Base-by-base conservation (phyloP, 2,888 invertebrate genomes). In the Lottia gigantea region DNA sequence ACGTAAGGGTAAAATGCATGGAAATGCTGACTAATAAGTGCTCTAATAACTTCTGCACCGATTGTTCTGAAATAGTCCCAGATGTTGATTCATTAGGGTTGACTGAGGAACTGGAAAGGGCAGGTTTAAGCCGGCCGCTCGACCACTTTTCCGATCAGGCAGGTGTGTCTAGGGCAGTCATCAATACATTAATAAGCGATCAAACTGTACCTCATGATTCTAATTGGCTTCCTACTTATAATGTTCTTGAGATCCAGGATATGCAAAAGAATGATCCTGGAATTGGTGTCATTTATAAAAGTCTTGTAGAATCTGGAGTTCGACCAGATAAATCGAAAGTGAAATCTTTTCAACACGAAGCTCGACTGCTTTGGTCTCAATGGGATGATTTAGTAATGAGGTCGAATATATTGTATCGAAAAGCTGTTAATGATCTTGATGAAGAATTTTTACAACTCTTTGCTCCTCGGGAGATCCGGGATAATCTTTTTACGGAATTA, bases 141-240 rank as follows among this genome's bases (percentile, higher is more conserved):
- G n/a, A n/a, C n/a, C n/a, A n/a, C n/a, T n/a, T n/a, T n/a, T n/a
- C n/a, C n/a, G n/a, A n/a, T n/a, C n/a, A n/a, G n/a, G 31, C 31
- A 31, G 31, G 6, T 6, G 2, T 6, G 6, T 31, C 31, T 6
- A 31, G 31, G 6, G 6, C 6, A 31, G 31, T 31, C 31, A 6
- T 31, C 31, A 31, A 31, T 31, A 31, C 31, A 6, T 31, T 31
- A 19, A 55, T 55, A 19, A 49, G 15, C n/a, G 19, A 55, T 55
- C 19, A 19, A 6, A n/a, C 1, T 7, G 55, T 55, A 55, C 55
- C 55, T n/a, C 55, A 31, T 19, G 55, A 55, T 2, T 19, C 19
- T 55, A 19, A 55, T 55, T 55, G 55, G 55, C 55, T 55, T 19
- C 49, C 49, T 49, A 49, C 49, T n/a, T 49, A 49, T 19, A 49